Evolutionary conservation across 2,797 vertebrate species (phyloP).

Genomic region (Lophotriccus pileatus): DNA sequence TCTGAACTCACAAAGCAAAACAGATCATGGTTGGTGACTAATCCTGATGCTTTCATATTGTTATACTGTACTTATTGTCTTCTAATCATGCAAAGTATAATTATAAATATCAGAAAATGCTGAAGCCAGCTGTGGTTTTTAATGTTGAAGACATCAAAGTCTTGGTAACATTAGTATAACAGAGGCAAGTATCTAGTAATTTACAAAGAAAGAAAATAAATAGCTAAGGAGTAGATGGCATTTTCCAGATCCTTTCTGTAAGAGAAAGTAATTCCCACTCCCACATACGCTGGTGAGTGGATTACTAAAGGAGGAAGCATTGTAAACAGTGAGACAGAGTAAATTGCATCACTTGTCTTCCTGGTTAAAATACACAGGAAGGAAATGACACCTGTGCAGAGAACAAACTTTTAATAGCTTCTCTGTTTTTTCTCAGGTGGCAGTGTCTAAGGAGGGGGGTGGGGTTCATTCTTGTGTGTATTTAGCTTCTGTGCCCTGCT

Average conservation of each 20-base stretch:
- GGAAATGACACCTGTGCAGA: not conserved
- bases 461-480: not conserved
- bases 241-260: not conserved
- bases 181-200: not conserved
- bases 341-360: not conserved
- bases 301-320: not conserved
- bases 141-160: not conserved
- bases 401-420: not conserved
- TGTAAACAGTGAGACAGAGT: not conserved
- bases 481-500: not conserved
- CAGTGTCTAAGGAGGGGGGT: fast-evolving
- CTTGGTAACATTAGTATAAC: not conserved
- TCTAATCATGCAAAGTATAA: not conserved
- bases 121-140: not conserved
- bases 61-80: not conserved
- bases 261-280: not conserved
- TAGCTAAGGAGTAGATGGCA: not conserved
- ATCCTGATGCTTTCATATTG: not conserved
- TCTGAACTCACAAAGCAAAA: not conserved
- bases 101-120: not conserved
- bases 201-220: not conserved
- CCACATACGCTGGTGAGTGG: not conserved
- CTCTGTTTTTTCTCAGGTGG: not conserved
- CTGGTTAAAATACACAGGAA: not conserved
- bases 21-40: not conserved